Percentiles rank a stretch among this genome's conserved stretches.
These are phyloP conservation scores for Drosophila greeni DNA, from an alignment of 2,888 invertebrate species.

Conservation along the genomic window DNA sequence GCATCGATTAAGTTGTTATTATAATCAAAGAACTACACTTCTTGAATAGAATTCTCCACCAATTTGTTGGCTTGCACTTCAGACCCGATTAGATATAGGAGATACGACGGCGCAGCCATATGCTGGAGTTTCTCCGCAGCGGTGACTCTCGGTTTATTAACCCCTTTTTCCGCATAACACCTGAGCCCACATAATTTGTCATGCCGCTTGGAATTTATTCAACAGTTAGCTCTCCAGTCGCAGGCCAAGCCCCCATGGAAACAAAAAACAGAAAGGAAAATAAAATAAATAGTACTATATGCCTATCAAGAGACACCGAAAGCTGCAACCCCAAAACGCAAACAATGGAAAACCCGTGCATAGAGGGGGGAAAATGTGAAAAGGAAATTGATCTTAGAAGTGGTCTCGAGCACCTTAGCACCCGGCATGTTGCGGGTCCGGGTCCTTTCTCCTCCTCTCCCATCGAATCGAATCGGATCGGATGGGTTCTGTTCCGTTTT, in stretches of 20 bases:
- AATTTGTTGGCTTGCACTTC: neutral
- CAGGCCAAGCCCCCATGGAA: slow-evolving; percentile 63
- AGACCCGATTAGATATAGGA: slow-evolving; percentile 13
- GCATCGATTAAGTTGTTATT: too few relatives aligned
- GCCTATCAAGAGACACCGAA: slow-evolving; percentile 25
- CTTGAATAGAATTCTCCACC: too few relatives aligned
- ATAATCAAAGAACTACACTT: too few relatives aligned
- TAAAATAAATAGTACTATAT: slow-evolving; percentile 6
- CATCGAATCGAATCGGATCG: slow-evolving; percentile 9
- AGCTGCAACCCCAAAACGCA: slow-evolving; percentile 62
- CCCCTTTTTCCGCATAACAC: slow-evolving; percentile 69
- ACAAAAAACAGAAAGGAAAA: slow-evolving; percentile 28
- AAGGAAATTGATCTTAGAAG: slow-evolving; percentile 62
- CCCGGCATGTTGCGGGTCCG: slow-evolving; percentile 29
- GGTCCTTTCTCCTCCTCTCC: slow-evolving; percentile 8
- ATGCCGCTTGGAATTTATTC: slow-evolving; percentile 69
- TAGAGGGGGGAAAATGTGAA: slow-evolving; percentile 27
- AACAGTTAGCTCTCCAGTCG: slow-evolving; percentile 46
- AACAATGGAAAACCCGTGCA: slow-evolving; percentile 13
- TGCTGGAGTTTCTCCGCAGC: slow-evolving; percentile 49
- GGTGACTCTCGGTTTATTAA: slow-evolving; percentile 60
- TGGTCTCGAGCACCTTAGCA: slow-evolving; percentile 33
- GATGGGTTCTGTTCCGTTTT: slow-evolving; percentile 56
- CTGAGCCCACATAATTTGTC: slow-evolving; percentile 77
- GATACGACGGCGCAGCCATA: slow-evolving; percentile 44